Percentiles rank a stretch among this genome's conserved stretches.
phyloP scores from a whole-genome alignment of 1,140 invertebrate species.

The Drosophila orena region DNA sequence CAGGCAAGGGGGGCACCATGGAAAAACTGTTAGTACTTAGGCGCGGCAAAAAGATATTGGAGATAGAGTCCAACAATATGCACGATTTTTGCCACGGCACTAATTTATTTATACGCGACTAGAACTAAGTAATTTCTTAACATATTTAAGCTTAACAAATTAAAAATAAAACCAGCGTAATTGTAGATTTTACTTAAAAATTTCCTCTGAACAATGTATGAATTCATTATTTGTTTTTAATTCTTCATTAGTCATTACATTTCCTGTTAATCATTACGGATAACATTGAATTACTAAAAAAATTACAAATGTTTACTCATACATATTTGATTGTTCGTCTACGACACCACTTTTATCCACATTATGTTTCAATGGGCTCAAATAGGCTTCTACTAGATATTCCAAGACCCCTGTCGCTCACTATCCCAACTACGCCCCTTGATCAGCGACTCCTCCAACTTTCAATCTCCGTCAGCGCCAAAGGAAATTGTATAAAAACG shows the following conservation, averaged over 20 bases:
- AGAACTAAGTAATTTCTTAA: too few species aligned
- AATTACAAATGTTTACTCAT: not conserved
- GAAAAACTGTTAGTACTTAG: not conserved
- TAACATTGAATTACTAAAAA: not conserved
- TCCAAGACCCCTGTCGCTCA: not conserved
- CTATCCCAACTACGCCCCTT: slow-evolving; percentile 18
- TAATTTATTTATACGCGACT: too few species aligned
- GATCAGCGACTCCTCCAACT: slow-evolving; percentile 34
- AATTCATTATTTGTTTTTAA: not conserved
- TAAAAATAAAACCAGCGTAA: not conserved
- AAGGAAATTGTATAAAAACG: slow-evolving; percentile 41
- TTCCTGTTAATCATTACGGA: too few species aligned
- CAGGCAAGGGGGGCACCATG: not conserved
- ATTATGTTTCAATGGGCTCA: too few species aligned
- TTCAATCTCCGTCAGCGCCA: slow-evolving; percentile 48
- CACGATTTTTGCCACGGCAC: too few species aligned
- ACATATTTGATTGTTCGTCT: too few species aligned
- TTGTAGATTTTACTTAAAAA: too few species aligned
- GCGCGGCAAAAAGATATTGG: too few species aligned
- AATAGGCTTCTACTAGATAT: not conserved
- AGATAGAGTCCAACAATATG: too few species aligned
- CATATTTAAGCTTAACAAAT: not conserved
- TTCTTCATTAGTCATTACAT: not conserved
- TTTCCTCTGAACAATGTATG: too few species aligned
- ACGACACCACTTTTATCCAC: too few species aligned